phyloP scores from a whole-genome alignment of 2,888 invertebrate species.

The Synanthedon formicaeformis region DNA sequence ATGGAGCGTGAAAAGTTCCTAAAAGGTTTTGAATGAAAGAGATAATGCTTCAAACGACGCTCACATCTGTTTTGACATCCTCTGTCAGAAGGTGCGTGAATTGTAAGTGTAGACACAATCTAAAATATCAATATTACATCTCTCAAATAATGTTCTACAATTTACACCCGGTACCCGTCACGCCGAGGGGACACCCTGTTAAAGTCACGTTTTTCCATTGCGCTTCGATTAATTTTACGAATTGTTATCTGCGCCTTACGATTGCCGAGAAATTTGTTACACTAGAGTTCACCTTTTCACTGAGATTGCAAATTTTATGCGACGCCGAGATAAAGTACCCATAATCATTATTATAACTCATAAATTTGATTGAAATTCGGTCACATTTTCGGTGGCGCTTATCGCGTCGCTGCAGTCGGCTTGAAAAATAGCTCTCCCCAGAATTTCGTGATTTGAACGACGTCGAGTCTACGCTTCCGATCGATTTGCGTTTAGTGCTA shows the following conservation, averaged over 20 bases:
- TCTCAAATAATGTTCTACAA: too few relatives aligned
- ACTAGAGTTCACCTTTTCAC: slow-evolving; percentile 66
- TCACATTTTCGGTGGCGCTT: slow-evolving; percentile 62
- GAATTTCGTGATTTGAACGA: slow-evolving; percentile 35
- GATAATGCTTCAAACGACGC: too few relatives aligned
- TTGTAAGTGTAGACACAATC: too few relatives aligned
- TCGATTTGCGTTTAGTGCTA: slow-evolving; percentile 61
- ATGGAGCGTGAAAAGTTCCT: too few relatives aligned
- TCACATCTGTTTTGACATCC: too few relatives aligned
- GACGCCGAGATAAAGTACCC: slow-evolving; percentile 59
- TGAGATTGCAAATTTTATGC: slow-evolving; percentile 66
- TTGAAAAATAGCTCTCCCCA: slow-evolving; percentile 58
- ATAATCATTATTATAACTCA: slow-evolving; percentile 69
- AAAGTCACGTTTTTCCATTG: slow-evolving; percentile 5
- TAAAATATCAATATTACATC: too few relatives aligned
- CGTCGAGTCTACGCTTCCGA: slow-evolving; percentile 44
- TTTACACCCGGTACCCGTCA: background rate
- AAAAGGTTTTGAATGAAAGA: too few relatives aligned
- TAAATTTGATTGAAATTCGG: slow-evolving; percentile 70
- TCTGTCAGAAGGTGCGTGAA: too few relatives aligned
- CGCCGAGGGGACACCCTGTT: background rate
- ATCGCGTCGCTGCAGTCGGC: slow-evolving; percentile 63
- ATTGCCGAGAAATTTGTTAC: slow-evolving; percentile 66
- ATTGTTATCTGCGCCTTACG: slow-evolving; percentile 65
- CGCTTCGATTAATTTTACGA: slow-evolving; percentile 52